These are phyloP conservation scores for Mola mola DNA, from an alignment of 2,113 vertebrate genomes.

Conservation along the genomic window DNA sequence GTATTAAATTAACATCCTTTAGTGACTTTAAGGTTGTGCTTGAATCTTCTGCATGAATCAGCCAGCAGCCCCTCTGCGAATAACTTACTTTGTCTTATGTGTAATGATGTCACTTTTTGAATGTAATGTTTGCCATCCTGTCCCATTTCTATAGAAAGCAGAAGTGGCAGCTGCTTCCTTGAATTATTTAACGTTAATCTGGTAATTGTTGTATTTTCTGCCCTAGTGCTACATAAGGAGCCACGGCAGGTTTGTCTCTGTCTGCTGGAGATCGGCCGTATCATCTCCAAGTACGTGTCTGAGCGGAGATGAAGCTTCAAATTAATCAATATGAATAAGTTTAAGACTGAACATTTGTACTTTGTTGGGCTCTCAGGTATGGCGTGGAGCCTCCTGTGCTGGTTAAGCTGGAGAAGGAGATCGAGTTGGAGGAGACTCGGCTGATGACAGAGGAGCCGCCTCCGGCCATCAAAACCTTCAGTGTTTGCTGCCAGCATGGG, in stretches of 20 bases:
- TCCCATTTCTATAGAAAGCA: not conserved
- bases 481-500: conserved; percentile 90
- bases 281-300: conserved; percentile 88
- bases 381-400: conserved; percentile 95
- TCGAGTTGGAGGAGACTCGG: conserved; percentile 94
- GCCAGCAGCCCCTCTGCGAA: not conserved
- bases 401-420: conserved; percentile 98
- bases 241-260: conserved; percentile 97
- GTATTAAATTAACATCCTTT: not conserved
- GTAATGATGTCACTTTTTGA: conserved; percentile 32
- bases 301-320: too few species aligned
- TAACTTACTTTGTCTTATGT: conserved; percentile 14
- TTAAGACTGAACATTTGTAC: not conserved
- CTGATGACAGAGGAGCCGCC: conserved; percentile 85
- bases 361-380: conserved; percentile 79
- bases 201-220: conserved; percentile 9
- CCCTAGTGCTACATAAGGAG: conserved; percentile 93
- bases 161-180: conserved; percentile 14
- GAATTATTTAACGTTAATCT: not conserved
- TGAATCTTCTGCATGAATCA: conserved; percentile 31
- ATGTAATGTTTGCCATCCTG: too few species aligned
- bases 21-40: not conserved
- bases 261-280: conserved; percentile 93
- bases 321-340: too few species aligned
- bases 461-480: conserved; percentile 85